A percentile compares a stretch with the other conserved stretches of the same genome.
phyloP scores from a whole-genome alignment of 2,113 vertebrate genomes.

The Orthonyx spaldingii region DNA sequence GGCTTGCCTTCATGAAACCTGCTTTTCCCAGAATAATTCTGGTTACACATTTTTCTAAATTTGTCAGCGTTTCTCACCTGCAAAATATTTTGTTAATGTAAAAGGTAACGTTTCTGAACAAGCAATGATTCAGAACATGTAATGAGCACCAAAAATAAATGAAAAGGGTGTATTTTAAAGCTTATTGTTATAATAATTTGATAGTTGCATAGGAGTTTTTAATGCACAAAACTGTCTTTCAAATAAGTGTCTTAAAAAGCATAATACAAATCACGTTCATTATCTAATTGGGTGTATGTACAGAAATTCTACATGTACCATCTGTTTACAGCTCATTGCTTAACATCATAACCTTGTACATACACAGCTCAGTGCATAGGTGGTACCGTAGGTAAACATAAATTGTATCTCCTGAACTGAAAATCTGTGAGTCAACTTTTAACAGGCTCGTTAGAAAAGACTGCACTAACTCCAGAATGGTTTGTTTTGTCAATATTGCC shows the following conservation, averaged over 20 bases:
- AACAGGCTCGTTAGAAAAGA: background rate
- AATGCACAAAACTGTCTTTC: background rate
- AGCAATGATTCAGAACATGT: background rate
- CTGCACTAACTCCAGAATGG: background rate
- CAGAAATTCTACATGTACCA: background rate
- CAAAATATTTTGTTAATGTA: background rate
- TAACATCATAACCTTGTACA: background rate
- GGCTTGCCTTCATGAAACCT: background rate
- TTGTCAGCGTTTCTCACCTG: background rate
- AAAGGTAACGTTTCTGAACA: background rate
- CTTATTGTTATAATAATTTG: background rate
- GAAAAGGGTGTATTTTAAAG: background rate
- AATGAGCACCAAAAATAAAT: conserved; percentile 8
- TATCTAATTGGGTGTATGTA: background rate
- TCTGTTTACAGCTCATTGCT: background rate
- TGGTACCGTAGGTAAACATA: background rate
- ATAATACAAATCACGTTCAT: background rate
- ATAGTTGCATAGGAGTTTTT: background rate
- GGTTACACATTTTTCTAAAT: background rate
- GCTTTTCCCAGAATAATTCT: background rate
- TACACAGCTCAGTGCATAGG: background rate
- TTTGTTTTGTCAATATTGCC: conserved; percentile 59
- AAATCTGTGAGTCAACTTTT: conserved; percentile 3
- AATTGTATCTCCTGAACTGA: background rate
- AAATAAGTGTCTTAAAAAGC: background rate